Evolutionary conservation across 2,888 invertebrate species (phyloP), one percentile per base, ranked within the genome.

Genomic region (Pteria penguin): DNA sequence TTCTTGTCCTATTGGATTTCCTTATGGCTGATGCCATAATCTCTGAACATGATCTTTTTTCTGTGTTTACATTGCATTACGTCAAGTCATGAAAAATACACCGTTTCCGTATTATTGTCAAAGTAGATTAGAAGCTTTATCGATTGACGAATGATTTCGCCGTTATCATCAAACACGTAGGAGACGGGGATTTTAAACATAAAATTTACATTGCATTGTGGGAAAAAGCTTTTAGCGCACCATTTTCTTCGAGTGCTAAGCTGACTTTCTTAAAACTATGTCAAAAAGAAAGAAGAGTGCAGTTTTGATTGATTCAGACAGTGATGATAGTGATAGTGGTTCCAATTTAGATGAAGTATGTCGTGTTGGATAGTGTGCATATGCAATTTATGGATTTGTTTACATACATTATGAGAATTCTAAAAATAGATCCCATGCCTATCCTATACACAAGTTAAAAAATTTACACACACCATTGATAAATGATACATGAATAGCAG

Each of bases 281-380:
- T 88, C 89, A 14, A 91, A 90, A 82, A 84, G 90, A 74, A 91
- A 91, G 84, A 91, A 89, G 85, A 85, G 83, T 32, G 87, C 84
- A 29, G 88, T 89, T 58, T 80, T 91, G 57, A 91, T 91, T 72
- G 90, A 91, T 67, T 91, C 91, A 66, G 91, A 91, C 82, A 90
- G 90, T 78, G 89, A 90, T 73, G 89, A 85, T 75, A 91, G 90
- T 85, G 91, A 88, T 68, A 90, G 90, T 86, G 91, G 88, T 72
- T 87, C 88, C 73, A 90, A 91, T 80, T 82, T 90, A 62, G 91
- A 91, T 57, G 89, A 89, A 87, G 89, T 89, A 87, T 62, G 84
- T 76, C 33, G 32, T 26, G 31, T 18, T 29, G 3, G 31, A 55
- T 31, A 32, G n/a, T 22, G 31, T n/a, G 2, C 14, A 68, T 26